Percentiles rank a stretch among this genome's conserved stretches.
Evolutionary conservation across 2,113 vertebrate species (phyloP).

Genomic region (Anseranas semipalmata): DNA sequence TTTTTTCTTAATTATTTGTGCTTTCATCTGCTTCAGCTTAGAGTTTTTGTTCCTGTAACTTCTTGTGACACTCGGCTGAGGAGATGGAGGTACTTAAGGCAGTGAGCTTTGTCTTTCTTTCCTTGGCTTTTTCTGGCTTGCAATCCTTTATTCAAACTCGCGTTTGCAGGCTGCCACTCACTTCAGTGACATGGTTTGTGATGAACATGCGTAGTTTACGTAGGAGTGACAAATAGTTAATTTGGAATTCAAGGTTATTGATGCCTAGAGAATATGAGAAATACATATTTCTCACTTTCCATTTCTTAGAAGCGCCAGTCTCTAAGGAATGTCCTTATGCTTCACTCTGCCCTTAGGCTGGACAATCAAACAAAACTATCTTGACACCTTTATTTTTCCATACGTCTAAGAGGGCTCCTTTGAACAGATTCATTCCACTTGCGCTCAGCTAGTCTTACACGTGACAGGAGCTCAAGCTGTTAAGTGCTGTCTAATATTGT

Average conservation of each 20-base stretch:
- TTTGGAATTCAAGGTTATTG: not conserved
- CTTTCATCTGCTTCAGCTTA: not conserved
- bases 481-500: not conserved
- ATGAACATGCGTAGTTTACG: not conserved
- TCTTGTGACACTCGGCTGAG: not conserved
- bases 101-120: not conserved
- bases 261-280: not conserved
- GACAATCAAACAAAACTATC: too few relatives aligned
- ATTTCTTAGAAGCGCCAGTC: not conserved
- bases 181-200: not conserved
- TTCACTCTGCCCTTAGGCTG: not conserved
- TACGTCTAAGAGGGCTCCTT: not conserved
- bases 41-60: not conserved
- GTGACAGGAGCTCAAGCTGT: conserved; percentile 43
- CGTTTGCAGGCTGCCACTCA: not conserved
- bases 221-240: not conserved
- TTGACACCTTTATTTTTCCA: not conserved
- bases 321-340: not conserved
- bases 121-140: rapidly evolving
- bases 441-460: not conserved
- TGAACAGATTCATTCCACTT: not conserved
- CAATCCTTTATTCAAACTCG: not conserved
- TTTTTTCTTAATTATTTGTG: not conserved
- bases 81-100: not conserved
- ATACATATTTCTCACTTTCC: not conserved